phyloP scores from a whole-genome alignment of 2,888 invertebrate genomes.

The Antitype chi region DNA sequence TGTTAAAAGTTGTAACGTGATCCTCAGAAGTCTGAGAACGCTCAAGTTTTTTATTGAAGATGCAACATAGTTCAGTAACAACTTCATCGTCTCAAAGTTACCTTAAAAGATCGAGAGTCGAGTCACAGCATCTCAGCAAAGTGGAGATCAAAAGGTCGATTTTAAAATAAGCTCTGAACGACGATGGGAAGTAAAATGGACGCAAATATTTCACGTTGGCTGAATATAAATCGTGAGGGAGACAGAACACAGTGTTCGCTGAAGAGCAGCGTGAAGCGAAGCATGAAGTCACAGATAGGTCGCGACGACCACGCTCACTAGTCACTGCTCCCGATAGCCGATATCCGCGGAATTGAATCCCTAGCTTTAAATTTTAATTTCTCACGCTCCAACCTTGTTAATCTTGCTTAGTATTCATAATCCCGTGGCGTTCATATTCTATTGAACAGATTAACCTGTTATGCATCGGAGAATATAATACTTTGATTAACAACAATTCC shows the following conservation, averaged over 20 bases:
- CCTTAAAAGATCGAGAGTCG: constrained; percentile 46
- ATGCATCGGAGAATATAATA: constrained; percentile 72
- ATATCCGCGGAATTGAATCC: constrained; percentile 61
- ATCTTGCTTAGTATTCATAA: constrained; percentile 62
- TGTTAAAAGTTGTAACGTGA: constrained; percentile 53
- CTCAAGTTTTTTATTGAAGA: constrained; percentile 47
- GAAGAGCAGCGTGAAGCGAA: constrained; percentile 73
- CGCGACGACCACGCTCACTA: constrained; percentile 54
- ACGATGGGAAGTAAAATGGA: constrained; percentile 48
- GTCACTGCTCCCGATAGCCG: constrained; percentile 59
- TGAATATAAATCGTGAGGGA: constrained; percentile 69
- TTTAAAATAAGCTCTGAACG: constrained; percentile 22
- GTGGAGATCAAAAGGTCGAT: constrained; percentile 40
- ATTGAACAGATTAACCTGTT: constrained; percentile 55
- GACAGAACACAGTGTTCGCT: constrained; percentile 69
- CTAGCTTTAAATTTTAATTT: constrained; percentile 54
- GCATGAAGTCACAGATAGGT: constrained; percentile 78
- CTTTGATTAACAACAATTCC: constrained; percentile 74
- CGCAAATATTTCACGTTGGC: constrained; percentile 68
- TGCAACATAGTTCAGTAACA: constrained; percentile 51
- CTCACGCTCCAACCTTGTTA: constrained; percentile 57
- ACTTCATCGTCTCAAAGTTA: constrained; percentile 46
- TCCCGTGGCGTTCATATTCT: constrained; percentile 57
- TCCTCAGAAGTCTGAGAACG: constrained; percentile 31
- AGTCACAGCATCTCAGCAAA: constrained; percentile 32